Conservation (phyloP, 2,797 vertebrate species). For the Danio albolineatus region DNA sequence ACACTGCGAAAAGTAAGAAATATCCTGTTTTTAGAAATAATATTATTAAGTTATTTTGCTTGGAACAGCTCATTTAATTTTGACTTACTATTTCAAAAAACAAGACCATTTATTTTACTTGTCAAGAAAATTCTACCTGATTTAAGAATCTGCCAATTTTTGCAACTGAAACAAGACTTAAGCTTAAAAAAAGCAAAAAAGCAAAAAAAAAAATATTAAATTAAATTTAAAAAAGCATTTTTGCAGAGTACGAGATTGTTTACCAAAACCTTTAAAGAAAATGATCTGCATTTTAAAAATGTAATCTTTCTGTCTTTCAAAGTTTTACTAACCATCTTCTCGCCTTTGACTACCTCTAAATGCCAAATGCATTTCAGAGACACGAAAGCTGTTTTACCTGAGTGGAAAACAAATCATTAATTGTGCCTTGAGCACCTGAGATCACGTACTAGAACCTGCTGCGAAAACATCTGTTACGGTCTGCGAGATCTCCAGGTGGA, state of each 20-base stretch:
- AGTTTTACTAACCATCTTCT: not conserved
- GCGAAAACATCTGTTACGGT: conserved; percentile 34
- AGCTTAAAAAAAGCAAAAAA: too few species aligned
- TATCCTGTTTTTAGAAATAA: too few species aligned
- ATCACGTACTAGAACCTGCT: conserved; percentile 1
- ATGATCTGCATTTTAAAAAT: not conserved
- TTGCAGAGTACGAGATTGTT: not conserved
- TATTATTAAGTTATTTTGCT: too few species aligned
- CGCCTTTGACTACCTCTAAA: conserved; percentile 23
- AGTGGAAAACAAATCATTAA: conserved; percentile 17
- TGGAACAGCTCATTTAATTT: too few species aligned
- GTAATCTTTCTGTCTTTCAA: not conserved
- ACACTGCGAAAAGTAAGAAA: not conserved
- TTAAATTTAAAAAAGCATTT: too few species aligned
- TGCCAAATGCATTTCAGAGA: conserved; percentile 26
- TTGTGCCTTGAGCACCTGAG: conserved; percentile 5
- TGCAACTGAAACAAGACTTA: too few species aligned
- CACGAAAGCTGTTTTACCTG: conserved; percentile 36
- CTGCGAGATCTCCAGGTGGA: conserved; percentile 32
- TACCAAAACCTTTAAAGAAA: not conserved
- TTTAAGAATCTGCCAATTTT: too few species aligned
- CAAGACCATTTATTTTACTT: too few species aligned
- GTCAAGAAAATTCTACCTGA: too few species aligned
- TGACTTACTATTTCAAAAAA: too few species aligned
- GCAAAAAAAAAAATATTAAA: too few species aligned